Evolutionary conservation across 2,888 invertebrate species (phyloP).

Genomic region (Lithosia quadra): DNA sequence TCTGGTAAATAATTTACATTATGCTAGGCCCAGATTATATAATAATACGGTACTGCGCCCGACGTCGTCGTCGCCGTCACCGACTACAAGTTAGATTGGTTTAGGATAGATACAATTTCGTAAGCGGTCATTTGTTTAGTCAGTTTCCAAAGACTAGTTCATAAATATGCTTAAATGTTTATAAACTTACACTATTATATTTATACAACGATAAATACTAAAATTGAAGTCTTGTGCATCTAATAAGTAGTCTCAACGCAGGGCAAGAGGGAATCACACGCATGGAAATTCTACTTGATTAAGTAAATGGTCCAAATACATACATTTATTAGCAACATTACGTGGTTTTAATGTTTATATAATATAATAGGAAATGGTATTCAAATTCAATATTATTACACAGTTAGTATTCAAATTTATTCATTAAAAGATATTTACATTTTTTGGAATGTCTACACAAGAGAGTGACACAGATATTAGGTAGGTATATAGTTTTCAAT

Average conservation of each 20-base stretch:
- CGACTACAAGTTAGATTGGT: slow-evolving; percentile 31
- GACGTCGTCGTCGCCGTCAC: slow-evolving; percentile 29
- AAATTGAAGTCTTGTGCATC: slow-evolving; percentile 75
- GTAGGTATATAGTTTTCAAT: slow-evolving; percentile 24
- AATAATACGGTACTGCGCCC: slow-evolving; percentile 18
- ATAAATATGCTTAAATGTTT: slow-evolving; percentile 58
- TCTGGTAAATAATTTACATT: slow-evolving; percentile 82
- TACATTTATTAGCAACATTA: slow-evolving; percentile 43
- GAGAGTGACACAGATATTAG: slow-evolving; percentile 26
- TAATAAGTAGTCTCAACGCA: slow-evolving; percentile 62
- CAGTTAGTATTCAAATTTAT: slow-evolving; percentile 34
- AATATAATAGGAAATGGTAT: slow-evolving; percentile 29
- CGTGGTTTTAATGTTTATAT: slow-evolving; percentile 29
- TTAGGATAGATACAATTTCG: slow-evolving; percentile 49
- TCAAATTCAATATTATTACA: slow-evolving; percentile 33
- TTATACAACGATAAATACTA: slow-evolving; percentile 66
- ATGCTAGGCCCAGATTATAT: slow-evolving; percentile 82
- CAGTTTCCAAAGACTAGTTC: slow-evolving; percentile 69
- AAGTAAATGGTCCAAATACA: slow-evolving; percentile 61
- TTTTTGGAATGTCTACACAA: slow-evolving; percentile 48
- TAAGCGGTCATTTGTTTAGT: slow-evolving; percentile 56
- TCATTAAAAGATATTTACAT: slow-evolving; percentile 45
- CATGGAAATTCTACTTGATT: slow-evolving; percentile 49
- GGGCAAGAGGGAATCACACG: slow-evolving; percentile 66
- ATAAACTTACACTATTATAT: slow-evolving; percentile 62